These are phyloP conservation scores for Mellivora capensis DNA, from an alignment of 2,113 vertebrate species.

Conservation along the genomic window DNA sequence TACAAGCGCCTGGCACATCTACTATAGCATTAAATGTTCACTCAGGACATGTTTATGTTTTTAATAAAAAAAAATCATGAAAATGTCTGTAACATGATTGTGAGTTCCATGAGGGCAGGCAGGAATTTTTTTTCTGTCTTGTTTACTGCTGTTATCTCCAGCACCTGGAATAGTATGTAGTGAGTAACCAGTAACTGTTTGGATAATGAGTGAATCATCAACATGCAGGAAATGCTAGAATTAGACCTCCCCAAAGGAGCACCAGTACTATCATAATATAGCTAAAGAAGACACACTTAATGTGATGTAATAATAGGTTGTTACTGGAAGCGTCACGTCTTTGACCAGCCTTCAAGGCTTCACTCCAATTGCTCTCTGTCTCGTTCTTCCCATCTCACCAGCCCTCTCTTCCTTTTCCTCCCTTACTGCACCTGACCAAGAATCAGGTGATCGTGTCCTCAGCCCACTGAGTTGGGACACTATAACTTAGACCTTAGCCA, in stretches of 20 bases:
- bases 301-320: neutral
- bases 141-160: neutral
- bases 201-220: neutral
- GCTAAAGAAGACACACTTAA: neutral
- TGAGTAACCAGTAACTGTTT: neutral
- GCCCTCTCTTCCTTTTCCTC: neutral
- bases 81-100: neutral
- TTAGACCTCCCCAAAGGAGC: neutral
- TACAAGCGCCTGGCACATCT: neutral
- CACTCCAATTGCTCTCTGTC: neutral
- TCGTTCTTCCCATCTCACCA: neutral
- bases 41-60: neutral
- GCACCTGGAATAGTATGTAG: neutral
- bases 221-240: neutral
- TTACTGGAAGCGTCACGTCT: neutral
- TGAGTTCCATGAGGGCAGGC: neutral
- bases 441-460: neutral
- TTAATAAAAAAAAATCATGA: neutral
- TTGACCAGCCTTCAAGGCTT: neutral
- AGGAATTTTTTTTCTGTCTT: neutral
- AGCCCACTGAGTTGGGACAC: neutral
- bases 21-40: neutral
- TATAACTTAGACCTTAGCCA: neutral
- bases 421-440: neutral
- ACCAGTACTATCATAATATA: neutral